phyloP scores from a whole-genome alignment of 2,888 invertebrate species.

The Leucozona laternaria region DNA sequence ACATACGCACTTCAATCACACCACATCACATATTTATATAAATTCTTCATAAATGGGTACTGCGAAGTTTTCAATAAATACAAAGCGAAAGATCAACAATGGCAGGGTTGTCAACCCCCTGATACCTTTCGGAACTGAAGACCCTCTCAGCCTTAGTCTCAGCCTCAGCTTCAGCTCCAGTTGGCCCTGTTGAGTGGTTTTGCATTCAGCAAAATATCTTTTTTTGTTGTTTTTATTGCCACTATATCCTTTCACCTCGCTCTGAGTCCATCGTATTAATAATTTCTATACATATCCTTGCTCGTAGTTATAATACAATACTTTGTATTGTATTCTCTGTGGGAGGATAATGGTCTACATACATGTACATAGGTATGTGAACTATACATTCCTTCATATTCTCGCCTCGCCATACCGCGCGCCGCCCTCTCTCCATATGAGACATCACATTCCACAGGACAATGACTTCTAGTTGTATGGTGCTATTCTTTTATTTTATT shows the following conservation, averaged over 20 bases:
- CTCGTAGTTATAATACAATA: conserved; percentile 56
- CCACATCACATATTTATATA: conserved; percentile 20
- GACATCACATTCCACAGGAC: conserved; percentile 58
- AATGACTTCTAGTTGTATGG: conserved; percentile 61
- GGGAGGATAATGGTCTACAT: background rate
- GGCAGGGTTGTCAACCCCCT: background rate
- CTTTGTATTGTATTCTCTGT: conserved; percentile 56
- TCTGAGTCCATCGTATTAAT: conserved; percentile 41
- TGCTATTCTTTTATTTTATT: conserved; percentile 1
- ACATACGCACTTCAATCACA: conserved; percentile 55
- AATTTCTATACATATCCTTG: conserved; percentile 68
- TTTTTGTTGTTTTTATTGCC: conserved; percentile 1
- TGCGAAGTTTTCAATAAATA: conserved; percentile 15
- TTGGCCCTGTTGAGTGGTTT: conserved; percentile 39
- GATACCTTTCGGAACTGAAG: background rate
- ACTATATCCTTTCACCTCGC: conserved; percentile 5
- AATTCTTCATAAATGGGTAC: background rate
- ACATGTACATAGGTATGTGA: background rate
- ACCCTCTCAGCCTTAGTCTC: background rate
- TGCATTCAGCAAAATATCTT: conserved; percentile 58
- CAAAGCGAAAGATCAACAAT: conserved; percentile 32
- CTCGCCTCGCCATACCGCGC: too few species aligned
- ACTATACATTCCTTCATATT: background rate
- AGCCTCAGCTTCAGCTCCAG: background rate
- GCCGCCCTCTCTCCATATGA: background rate